These are phyloP conservation scores for Condylura cristata DNA, from an alignment of 2,113 vertebrate species.

Conservation along the genomic window DNA sequence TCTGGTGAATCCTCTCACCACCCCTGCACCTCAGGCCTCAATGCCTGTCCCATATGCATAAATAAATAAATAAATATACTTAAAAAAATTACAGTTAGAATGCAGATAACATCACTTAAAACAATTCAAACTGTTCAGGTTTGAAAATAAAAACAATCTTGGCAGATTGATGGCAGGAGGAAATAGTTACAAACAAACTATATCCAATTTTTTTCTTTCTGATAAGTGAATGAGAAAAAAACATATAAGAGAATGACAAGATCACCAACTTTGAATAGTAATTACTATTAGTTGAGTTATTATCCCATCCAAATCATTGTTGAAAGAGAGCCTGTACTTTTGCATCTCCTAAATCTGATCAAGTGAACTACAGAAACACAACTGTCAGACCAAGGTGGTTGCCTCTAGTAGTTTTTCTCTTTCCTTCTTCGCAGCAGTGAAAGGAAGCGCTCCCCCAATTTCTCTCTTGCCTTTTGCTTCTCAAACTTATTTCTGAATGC, in stretches of 20 bases:
- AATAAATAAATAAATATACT: too few species aligned
- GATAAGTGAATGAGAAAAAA: background rate
- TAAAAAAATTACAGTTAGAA: too few species aligned
- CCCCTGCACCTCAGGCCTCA: too few species aligned
- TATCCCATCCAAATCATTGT: background rate
- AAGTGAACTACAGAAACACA: accelerated
- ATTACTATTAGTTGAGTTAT: background rate
- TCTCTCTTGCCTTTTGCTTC: background rate
- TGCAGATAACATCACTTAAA: background rate
- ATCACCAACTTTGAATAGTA: background rate
- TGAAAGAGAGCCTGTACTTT: background rate
- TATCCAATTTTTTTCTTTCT: background rate
- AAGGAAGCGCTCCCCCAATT: background rate
- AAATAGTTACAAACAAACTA: background rate
- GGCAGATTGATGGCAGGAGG: background rate
- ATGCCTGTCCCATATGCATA: too few species aligned
- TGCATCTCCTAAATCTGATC: background rate
- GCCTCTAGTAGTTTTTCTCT: background rate
- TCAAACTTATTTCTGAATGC: background rate
- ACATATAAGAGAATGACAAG: background rate
- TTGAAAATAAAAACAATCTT: background rate
- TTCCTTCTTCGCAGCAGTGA: background rate
- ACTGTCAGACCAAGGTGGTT: background rate
- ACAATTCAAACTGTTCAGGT: background rate
- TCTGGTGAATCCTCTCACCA: too few species aligned